phyloP scores from a whole-genome alignment of 2,797 vertebrate genomes.

The Anguilla marmorata region DNA sequence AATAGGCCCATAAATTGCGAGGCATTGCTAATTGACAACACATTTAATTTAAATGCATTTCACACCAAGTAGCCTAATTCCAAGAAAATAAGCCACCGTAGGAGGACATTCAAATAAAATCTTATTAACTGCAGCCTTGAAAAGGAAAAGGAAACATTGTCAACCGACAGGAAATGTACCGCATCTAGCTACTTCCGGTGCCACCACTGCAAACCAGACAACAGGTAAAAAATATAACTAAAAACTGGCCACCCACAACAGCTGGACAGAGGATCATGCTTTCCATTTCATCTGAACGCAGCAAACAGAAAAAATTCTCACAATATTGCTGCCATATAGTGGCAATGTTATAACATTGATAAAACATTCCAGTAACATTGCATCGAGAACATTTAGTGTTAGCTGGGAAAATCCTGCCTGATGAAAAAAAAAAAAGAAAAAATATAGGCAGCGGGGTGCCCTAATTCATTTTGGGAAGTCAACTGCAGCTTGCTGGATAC shows the following conservation, averaged over 20 bases:
- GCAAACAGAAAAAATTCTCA: no score
- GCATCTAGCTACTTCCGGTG: not conserved
- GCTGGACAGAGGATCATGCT: not conserved
- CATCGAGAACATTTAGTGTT: no score
- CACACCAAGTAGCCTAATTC: not conserved
- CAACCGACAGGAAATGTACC: not conserved
- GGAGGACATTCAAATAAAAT: not conserved
- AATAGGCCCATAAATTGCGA: not conserved
- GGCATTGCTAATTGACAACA: not conserved
- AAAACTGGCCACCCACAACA: not conserved
- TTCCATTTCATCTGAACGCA: not conserved
- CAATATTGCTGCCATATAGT: no score
- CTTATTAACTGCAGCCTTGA: not conserved
- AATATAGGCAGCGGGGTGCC: not conserved
- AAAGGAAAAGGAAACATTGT: constrained; percentile 29
- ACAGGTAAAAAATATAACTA: not conserved
- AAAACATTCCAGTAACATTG: no score
- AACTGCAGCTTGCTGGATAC: not conserved
- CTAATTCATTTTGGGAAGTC: constrained; percentile 1
- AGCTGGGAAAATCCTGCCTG: not conserved
- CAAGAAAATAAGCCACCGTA: not conserved
- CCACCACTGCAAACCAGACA: not conserved
- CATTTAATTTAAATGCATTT: not conserved
- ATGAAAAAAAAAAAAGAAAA: not conserved
- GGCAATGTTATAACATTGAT: no score